Percentiles rank a stretch among this genome's conserved stretches.
Conservation (phyloP, 2,888 invertebrate species). For the Drosophila robusta region DNA sequence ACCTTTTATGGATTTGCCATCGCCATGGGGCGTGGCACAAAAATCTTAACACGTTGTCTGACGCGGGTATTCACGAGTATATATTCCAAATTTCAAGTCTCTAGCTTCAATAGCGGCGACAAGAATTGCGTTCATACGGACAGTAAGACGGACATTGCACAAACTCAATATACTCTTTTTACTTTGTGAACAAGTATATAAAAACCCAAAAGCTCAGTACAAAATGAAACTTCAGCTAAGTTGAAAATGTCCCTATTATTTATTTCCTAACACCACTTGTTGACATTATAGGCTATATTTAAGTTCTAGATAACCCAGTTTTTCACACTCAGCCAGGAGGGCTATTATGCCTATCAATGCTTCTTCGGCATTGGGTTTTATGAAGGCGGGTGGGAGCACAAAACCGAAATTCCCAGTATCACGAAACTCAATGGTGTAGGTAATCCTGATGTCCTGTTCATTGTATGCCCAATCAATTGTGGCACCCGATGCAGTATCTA, state of each 20-base stretch:
- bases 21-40: too few relatives aligned
- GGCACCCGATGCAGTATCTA: constrained; percentile 83
- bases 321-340: constrained; percentile 81
- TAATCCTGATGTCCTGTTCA: constrained; percentile 85
- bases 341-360: constrained; percentile 86
- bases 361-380: constrained; percentile 88
- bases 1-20: too few relatives aligned
- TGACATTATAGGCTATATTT: constrained; percentile 43
- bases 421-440: constrained; percentile 86
- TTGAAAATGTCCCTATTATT: background rate
- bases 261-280: too few relatives aligned
- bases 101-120: too few relatives aligned
- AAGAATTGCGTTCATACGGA: too few relatives aligned
- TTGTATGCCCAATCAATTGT: constrained; percentile 86
- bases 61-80: too few relatives aligned
- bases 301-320: constrained; percentile 70
- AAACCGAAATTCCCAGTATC: constrained; percentile 90
- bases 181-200: too few relatives aligned
- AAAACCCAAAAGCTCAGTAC: constrained; percentile 11
- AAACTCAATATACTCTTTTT: too few relatives aligned
- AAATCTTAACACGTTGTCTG: too few relatives aligned
- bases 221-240: too few relatives aligned
- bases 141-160: too few relatives aligned
- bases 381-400: constrained; percentile 88
- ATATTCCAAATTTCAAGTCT: too few relatives aligned